Evolutionary conservation across 2,113 vertebrate genomes (phyloP).

Genomic region (Trichechus manatus): DNA sequence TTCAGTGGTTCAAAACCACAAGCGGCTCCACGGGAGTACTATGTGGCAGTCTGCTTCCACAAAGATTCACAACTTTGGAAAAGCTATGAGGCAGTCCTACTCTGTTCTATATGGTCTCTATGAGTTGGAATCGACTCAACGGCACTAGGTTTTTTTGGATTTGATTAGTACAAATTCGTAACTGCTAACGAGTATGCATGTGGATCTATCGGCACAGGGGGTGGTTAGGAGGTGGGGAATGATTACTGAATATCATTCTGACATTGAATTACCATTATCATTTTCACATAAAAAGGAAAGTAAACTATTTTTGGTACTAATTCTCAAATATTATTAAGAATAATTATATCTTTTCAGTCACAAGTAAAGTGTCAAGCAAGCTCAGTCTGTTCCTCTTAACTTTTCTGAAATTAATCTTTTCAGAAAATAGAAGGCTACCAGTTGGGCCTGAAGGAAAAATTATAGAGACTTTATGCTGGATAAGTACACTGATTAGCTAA

Average conservation of each 20-base stretch:
- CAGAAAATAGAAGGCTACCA: constrained; percentile 45
- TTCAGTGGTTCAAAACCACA: too few species aligned
- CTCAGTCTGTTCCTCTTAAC: background rate
- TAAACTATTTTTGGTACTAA: constrained; percentile 28
- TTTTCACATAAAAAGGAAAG: background rate
- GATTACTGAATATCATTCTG: background rate
- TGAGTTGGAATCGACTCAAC: too few species aligned
- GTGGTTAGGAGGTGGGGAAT: background rate
- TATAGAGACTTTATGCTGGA: background rate
- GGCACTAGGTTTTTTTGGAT: background rate
- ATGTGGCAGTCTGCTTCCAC: too few species aligned
- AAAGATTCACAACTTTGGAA: too few species aligned
- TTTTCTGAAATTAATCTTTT: constrained; percentile 58
- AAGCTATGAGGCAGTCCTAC: too few species aligned
- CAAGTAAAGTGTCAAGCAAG: background rate
- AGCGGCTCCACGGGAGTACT: too few species aligned
- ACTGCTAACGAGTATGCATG: background rate
- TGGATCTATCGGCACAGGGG: background rate
- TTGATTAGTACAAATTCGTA: background rate
- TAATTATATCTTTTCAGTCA: constrained; percentile 24
- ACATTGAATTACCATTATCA: background rate
- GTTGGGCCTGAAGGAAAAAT: background rate
- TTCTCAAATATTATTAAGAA: constrained; percentile 37
- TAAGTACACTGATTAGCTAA: constrained; percentile 34
- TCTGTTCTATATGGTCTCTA: too few species aligned